Evolutionary conservation across 2,797 vertebrate genomes (phyloP).

Genomic region (Dermochelys coriacea): DNA sequence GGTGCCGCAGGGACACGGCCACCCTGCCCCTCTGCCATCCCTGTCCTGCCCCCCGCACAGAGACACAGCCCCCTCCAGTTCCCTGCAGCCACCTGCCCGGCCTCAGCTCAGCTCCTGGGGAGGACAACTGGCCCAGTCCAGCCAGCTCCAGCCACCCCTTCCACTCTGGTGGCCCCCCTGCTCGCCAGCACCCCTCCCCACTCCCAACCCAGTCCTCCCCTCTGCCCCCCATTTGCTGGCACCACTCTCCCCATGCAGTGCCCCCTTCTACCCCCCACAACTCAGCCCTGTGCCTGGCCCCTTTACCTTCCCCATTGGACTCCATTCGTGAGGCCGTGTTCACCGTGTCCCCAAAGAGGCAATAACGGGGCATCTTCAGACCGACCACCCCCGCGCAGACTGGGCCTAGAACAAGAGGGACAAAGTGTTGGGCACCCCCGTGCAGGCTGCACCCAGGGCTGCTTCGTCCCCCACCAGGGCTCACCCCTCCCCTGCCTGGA

Average conservation of each 20-base stretch:
- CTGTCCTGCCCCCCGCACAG: fast-evolving
- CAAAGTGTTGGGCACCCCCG: fast-evolving
- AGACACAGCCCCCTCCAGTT: not conserved
- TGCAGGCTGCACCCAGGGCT: not conserved
- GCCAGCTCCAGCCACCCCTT: too few relatives aligned
- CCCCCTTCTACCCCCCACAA: not conserved
- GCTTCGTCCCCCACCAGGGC: not conserved
- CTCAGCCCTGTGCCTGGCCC: too few relatives aligned
- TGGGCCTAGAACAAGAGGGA: constrained; percentile 79
- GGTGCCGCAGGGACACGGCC: not conserved
- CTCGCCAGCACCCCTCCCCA: too few relatives aligned
- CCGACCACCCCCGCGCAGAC: constrained; percentile 94
- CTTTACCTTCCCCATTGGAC: constrained; percentile 90
- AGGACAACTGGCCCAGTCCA: too few relatives aligned
- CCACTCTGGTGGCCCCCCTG: not conserved
- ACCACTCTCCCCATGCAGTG: not conserved
- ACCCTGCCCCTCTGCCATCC: too few relatives aligned
- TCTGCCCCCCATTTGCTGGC: too few relatives aligned
- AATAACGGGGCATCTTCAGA: constrained; percentile 95
- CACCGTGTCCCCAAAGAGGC: constrained; percentile 94
- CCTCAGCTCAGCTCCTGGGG: too few relatives aligned
- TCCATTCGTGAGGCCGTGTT: constrained; percentile 96
- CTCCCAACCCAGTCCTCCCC: too few relatives aligned
- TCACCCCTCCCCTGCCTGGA: not conserved
- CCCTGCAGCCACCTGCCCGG: too few relatives aligned